Evolutionary conservation across 2,797 vertebrate species (phyloP).

Genomic region (Malacoraja senta): DNA sequence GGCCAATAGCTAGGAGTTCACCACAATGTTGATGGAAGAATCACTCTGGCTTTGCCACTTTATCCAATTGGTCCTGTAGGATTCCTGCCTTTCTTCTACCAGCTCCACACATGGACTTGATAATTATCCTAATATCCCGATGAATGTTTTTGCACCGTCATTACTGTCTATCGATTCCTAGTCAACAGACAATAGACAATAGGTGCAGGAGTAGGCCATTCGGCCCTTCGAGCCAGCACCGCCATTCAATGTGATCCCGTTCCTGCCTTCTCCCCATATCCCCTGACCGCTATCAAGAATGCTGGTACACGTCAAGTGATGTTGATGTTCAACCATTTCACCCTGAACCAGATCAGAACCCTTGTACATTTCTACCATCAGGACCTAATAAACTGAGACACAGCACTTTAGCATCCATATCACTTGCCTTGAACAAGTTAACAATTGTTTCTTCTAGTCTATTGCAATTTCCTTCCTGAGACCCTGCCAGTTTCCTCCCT

Average conservation of each 20-base stretch:
- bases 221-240: no score
- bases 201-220: no score
- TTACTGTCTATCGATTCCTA: not conserved
- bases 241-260: no score
- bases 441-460: not conserved
- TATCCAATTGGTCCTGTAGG: not conserved
- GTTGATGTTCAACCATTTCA: slow-evolving; percentile 22
- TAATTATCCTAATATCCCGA: not conserved
- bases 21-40: not conserved
- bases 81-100: not conserved
- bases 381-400: not conserved
- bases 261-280: no score
- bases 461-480: slow-evolving; percentile 2
- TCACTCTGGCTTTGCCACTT: not conserved
- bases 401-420: not conserved
- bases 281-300: no score
- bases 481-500: not conserved
- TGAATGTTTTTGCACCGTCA: not conserved
- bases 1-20: not conserved
- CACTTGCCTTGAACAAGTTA: not conserved
- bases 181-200: no score
- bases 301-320: not conserved
- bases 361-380: not conserved
- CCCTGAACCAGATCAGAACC: not conserved
- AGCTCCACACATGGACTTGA: not conserved